Conservation (phyloP, 1,140 invertebrate genomes). For the Hestina assimilis region DNA sequence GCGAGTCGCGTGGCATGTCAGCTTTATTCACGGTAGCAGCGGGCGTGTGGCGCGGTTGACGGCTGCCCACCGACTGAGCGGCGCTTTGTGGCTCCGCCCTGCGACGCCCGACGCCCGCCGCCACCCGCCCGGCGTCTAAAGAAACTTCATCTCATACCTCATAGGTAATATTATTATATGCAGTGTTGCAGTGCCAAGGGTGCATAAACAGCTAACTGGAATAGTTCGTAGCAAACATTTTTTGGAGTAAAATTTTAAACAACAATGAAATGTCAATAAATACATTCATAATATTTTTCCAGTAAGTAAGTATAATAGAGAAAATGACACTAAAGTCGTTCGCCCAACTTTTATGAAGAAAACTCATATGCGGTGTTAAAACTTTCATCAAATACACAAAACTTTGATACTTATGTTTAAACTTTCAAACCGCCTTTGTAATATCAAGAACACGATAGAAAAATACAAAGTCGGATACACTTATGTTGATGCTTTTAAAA, state of each 20-base stretch:
- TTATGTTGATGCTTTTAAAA: slow-evolving; percentile 36
- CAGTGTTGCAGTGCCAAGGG: slow-evolving; percentile 36
- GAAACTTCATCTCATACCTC: slow-evolving; percentile 74
- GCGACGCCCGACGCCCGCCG: slow-evolving; percentile 54
- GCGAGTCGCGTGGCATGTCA: slow-evolving; percentile 65
- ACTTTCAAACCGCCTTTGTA: not conserved
- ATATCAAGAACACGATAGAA: not conserved
- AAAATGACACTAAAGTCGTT: not conserved
- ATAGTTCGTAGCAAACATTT: no score
- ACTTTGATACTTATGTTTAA: slow-evolving; percentile 8
- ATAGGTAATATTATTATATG: slow-evolving; percentile 50
- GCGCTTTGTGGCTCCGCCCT: slow-evolving; percentile 59
- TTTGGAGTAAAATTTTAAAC: no score
- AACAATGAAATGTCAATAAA: not conserved
- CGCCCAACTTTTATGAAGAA: not conserved
- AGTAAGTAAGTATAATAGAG: no score
- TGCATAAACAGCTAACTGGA: slow-evolving; percentile 50
- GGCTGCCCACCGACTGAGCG: slow-evolving; percentile 73
- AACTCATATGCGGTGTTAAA: not conserved
- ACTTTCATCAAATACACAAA: slow-evolving; percentile 1
- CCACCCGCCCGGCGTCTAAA: slow-evolving; percentile 60
- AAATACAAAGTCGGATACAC: slow-evolving; percentile 3
- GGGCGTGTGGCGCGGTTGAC: slow-evolving; percentile 47
- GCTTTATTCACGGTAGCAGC: slow-evolving; percentile 29
- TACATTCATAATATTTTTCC: no score